Percentiles rank a stretch among this genome's conserved stretches.
Conservation (phyloP, 2,888 invertebrate species). For the Aphidius colemani region DNA sequence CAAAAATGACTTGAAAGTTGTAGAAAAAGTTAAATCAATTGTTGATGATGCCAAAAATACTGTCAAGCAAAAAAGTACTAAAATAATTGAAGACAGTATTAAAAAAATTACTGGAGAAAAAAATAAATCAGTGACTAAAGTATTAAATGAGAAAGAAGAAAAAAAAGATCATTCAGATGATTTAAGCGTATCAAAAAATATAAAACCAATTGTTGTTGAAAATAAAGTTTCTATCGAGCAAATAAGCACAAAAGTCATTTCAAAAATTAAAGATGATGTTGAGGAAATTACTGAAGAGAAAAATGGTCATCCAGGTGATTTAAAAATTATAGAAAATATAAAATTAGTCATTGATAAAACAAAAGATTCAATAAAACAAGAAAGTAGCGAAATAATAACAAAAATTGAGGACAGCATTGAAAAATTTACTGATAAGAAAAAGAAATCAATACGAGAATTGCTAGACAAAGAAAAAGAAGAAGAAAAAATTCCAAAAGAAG, state of each 20-base stretch:
- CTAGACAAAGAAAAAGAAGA: no score
- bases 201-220: not conserved
- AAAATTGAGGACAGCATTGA: no score
- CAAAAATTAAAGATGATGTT: not conserved
- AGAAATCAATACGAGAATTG: no score
- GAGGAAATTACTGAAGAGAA: not conserved
- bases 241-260: not conserved
- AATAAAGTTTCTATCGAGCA: not conserved
- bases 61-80: no score
- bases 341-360: no score
- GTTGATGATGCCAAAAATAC: not conserved
- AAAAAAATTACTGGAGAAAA: not conserved
- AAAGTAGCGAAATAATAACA: no score
- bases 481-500: no score
- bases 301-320: no score
- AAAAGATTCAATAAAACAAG: no score
- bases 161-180: not conserved
- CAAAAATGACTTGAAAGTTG: not conserved
- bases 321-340: no score
- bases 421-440: no score
- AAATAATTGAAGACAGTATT: no score
- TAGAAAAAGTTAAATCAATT: not conserved
- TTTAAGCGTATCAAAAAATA: not conserved
- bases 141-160: not conserved
- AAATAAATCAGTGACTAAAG: not conserved